These are phyloP conservation scores for Labeo rohita DNA, from an alignment of 2,113 vertebrate genomes.

Conservation along the genomic window DNA sequence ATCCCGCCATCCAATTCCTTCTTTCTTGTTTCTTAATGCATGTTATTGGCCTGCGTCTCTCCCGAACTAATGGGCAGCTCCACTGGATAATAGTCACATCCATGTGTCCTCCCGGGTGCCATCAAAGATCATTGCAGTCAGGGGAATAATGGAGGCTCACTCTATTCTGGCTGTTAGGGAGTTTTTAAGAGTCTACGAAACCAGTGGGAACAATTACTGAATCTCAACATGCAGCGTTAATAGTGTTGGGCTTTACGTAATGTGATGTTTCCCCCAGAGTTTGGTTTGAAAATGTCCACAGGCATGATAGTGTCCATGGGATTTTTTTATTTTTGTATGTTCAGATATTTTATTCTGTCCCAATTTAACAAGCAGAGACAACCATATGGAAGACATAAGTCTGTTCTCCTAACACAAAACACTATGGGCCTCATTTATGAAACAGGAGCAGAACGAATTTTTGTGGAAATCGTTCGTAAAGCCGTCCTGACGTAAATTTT, in stretches of 20 bases:
- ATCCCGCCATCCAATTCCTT: not conserved
- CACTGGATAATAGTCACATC: slow-evolving; percentile 42
- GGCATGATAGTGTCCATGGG: not conserved
- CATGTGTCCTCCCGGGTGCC: slow-evolving; percentile 37
- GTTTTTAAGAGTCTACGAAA: not conserved
- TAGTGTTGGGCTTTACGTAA: slow-evolving; percentile 19
- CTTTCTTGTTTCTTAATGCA: not conserved
- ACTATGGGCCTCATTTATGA: too few relatives aligned
- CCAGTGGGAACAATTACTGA: slow-evolving; percentile 1
- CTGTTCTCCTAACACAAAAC: not conserved
- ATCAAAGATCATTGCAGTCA: slow-evolving; percentile 37
- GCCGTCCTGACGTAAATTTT: too few relatives aligned
- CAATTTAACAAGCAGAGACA: not conserved
- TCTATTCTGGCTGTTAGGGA: not conserved
- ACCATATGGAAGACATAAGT: not conserved
- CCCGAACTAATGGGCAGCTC: slow-evolving; percentile 31
- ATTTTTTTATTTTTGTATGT: not conserved
- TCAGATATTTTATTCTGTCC: not conserved
- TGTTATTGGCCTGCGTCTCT: slow-evolving; percentile 33
- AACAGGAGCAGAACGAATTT: too few relatives aligned
- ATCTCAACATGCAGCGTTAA: slow-evolving; percentile 17
- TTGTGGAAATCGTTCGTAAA: too few relatives aligned
- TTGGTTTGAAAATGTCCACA: not conserved
- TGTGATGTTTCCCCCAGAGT: not conserved
- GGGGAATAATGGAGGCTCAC: slow-evolving; percentile 16